Evolutionary conservation across 2,888 invertebrate species (phyloP).

Genomic region (Ormia ochracea): DNA sequence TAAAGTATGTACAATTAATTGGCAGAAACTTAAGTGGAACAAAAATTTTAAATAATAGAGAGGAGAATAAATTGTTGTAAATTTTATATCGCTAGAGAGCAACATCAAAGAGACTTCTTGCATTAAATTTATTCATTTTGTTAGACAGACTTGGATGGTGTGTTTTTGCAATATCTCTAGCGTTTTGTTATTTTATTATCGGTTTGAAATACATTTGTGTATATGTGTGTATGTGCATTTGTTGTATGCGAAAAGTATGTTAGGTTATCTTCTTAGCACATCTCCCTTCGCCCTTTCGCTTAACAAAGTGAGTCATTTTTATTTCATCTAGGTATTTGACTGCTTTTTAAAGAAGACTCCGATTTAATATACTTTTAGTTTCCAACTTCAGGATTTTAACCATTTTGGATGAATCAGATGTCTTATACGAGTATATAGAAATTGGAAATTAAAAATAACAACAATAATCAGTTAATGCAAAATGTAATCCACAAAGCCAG

Average conservation of each 20-base stretch:
- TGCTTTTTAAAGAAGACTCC: neutral
- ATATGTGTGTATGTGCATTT: too few relatives aligned
- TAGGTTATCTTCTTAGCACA: neutral
- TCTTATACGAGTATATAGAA: neutral
- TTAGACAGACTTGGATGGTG: neutral
- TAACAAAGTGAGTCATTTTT: constrained; percentile 24
- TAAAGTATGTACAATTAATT: constrained; percentile 22
- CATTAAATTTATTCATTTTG: too few relatives aligned
- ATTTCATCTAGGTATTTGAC: neutral
- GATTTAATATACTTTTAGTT: neutral
- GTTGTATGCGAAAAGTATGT: constrained; percentile 21
- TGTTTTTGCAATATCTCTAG: neutral
- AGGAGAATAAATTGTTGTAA: constrained; percentile 9
- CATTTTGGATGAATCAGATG: neutral
- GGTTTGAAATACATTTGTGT: constrained; percentile 1
- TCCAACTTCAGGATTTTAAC: neutral
- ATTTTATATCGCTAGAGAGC: constrained; percentile 1
- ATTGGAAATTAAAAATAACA: neutral
- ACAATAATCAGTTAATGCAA: too few relatives aligned
- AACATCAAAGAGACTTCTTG: neutral
- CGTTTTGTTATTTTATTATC: constrained; percentile 11
- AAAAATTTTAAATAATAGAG: neutral
- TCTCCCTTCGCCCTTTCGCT: neutral
- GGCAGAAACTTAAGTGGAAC: neutral
- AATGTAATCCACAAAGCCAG: too few relatives aligned